phyloP scores from a whole-genome alignment of 1,140 invertebrate genomes.

The Zaprionus gabonicus region DNA sequence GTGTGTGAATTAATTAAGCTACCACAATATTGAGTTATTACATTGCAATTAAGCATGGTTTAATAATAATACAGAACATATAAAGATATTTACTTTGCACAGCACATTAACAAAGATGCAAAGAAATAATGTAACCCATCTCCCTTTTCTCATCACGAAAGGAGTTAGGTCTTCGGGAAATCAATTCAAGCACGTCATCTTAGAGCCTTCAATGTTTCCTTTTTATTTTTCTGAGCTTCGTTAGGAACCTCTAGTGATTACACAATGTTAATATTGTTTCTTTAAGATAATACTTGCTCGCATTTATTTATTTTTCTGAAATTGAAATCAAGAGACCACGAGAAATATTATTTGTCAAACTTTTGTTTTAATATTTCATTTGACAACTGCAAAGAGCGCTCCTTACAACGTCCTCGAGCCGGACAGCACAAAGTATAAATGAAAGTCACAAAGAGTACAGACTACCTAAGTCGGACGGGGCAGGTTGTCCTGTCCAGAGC shows the following conservation, averaged over 20 bases:
- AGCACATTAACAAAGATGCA: neutral
- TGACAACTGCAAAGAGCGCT: slow-evolving; percentile 26
- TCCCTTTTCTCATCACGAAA: neutral
- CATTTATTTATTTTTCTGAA: neutral
- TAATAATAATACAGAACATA: neutral
- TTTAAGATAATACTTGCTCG: neutral
- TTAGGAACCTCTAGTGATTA: neutral
- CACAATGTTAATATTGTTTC: slow-evolving; percentile 1
- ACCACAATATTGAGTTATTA: neutral
- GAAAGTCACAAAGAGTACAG: slow-evolving; percentile 63
- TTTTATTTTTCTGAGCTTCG: neutral
- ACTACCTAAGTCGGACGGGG: slow-evolving; percentile 32
- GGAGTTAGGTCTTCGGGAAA: too few species aligned
- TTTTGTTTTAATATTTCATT: slow-evolving; percentile 40
- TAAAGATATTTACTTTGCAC: neutral
- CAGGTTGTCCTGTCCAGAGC: neutral
- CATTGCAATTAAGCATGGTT: neutral
- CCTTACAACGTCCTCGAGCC: neutral
- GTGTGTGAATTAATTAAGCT: too few species aligned
- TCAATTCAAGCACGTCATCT: too few species aligned
- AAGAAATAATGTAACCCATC: too few species aligned
- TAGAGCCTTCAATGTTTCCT: neutral
- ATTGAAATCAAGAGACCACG: neutral
- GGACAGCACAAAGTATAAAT: slow-evolving; percentile 65
- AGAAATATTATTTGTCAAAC: slow-evolving; percentile 23